Percentiles rank a stretch among this genome's conserved stretches.
Conservation (phyloP, 2,113 vertebrate species). For the Lepus timidus region DNA sequence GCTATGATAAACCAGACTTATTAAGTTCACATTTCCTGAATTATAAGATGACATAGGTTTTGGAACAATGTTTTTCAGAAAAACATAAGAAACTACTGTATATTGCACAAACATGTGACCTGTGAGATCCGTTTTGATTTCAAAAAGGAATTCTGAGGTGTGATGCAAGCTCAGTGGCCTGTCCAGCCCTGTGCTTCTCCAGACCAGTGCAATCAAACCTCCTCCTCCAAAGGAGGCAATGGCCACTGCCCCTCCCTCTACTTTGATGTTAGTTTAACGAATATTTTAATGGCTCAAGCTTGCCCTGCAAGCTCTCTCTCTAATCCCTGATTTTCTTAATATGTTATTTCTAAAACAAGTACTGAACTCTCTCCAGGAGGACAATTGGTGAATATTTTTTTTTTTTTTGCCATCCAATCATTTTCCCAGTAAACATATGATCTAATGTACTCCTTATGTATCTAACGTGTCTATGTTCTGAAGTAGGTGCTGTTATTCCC, state of each 20-base stretch:
- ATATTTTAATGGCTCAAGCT: neutral
- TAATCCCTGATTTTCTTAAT: neutral
- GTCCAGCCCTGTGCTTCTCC: neutral
- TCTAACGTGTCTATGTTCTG: neutral
- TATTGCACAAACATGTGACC: neutral
- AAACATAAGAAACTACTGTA: neutral
- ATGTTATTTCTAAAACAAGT: neutral
- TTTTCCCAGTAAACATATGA: constrained; percentile 2
- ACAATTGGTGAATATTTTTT: neutral
- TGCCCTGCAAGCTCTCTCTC: neutral
- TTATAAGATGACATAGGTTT: neutral
- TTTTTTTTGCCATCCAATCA: neutral
- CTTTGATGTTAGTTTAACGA: neutral
- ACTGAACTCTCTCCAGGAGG: neutral
- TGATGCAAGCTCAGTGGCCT: neutral
- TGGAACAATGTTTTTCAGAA: neutral
- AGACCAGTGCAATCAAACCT: too few relatives aligned
- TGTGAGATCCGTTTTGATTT: neutral
- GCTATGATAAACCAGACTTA: neutral
- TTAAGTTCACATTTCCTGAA: neutral
- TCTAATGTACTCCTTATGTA: neutral
- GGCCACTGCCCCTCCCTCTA: neutral
- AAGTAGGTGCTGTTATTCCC: neutral
- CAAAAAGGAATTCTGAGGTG: neutral
- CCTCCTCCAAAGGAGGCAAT: neutral